Base-by-base conservation (phyloP, 2,113 vertebrate species). In the Ptilorrhoa leucosticta region DNA sequence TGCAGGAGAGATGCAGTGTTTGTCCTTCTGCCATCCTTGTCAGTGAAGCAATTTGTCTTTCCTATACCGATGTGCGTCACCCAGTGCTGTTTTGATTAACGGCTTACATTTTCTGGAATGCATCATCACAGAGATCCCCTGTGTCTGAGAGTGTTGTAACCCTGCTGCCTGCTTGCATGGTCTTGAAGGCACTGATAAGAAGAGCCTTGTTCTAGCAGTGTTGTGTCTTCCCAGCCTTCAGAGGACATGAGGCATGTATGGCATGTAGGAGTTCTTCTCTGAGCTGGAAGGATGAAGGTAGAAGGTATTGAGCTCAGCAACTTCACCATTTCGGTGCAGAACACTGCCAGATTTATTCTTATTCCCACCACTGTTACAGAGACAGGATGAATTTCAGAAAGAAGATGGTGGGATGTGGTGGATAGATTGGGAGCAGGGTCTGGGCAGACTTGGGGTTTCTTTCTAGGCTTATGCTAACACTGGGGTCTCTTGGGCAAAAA, bases 11-110 rank as follows among this genome's bases (percentile, higher is more conserved):
- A 26, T 0, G 0, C 31, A 24, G 1, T 51, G 23, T 79, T 87
- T 79, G 44, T 75, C 57, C 79, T 95, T 87, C 66, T 94, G 27
- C 48, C 54, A 61, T 45, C 57, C 61, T 79, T 61, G 54, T 48
- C 69, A 45, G 18, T 66, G 75, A 91, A 90, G 66, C 50, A 53
- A 3, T 65, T 63, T 44, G 42, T 39, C 19, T 83, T 86, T 77
- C 31, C 37, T 60, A 1, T 39, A 28, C 10, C 0, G 0, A 2
- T 53, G 33, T 65, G 18, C 0, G 0, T 80, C 53, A 54, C 13
- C 42, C 45, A 47, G 42, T 12, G n/a, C 37, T 73, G 53, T 71
- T 87, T 45, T 65, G 81, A 69, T 89, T 76, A 76, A 40, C 15
- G 76, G 37, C 19, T 65, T 26, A n/a, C 17, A 51, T 89, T 89